Conservation (phyloP, 2,888 invertebrate species). For the Trissolcus brochymenae region DNA sequence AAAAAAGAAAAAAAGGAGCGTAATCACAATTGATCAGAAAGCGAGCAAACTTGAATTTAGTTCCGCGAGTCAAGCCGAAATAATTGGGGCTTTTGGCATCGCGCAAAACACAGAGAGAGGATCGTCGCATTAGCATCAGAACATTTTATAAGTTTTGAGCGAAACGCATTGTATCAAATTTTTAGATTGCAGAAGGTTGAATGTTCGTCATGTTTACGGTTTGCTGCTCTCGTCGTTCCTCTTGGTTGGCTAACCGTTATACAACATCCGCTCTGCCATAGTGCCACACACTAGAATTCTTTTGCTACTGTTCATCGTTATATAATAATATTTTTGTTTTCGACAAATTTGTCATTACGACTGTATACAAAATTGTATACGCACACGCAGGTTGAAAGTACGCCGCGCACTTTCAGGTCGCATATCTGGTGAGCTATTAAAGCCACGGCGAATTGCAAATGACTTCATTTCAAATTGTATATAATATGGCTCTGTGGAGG, state of each 20-base stretch:
- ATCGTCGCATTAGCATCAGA: constrained; percentile 15
- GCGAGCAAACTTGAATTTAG: neutral
- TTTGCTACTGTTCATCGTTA: constrained; percentile 74
- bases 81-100: neutral
- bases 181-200: constrained; percentile 63
- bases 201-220: constrained; percentile 72
- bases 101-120: constrained; percentile 8
- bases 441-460: neutral
- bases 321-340: constrained; percentile 67
- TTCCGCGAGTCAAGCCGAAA: neutral
- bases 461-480: constrained; percentile 7
- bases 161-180: constrained; percentile 40
- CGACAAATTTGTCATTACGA: constrained; percentile 65
- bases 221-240: constrained; percentile 75
- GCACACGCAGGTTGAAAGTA: too few species aligned
- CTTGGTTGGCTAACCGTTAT: constrained; percentile 77
- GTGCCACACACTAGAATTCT: constrained; percentile 69
- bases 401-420: constrained; percentile 15
- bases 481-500: neutral
- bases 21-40: neutral
- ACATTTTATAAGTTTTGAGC: constrained; percentile 21
- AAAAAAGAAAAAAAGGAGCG: neutral
- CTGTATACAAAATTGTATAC: constrained; percentile 6
- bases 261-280: constrained; percentile 76
- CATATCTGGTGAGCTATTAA: constrained; percentile 3